A percentile compares a stretch with the other conserved stretches of the same genome.
These are phyloP conservation scores for Tachina lurida DNA, from an alignment of 2,888 invertebrate species.

Conservation along the genomic window DNA sequence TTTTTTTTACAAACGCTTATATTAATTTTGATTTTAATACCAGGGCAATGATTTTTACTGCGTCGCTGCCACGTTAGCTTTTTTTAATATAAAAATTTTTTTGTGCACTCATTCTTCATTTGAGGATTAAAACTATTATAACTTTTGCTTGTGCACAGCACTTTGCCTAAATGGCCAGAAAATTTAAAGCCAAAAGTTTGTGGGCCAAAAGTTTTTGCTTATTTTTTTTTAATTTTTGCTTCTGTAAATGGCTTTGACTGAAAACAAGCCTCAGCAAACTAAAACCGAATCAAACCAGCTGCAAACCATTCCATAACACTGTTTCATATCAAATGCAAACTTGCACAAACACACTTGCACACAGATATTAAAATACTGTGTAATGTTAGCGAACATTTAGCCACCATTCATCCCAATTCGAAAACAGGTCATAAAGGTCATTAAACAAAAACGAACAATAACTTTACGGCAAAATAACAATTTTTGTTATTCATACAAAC, in stretches of 20 bases:
- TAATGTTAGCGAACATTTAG: slow-evolving; percentile 32
- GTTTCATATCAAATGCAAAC: slow-evolving; percentile 40
- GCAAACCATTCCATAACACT: slow-evolving; percentile 35
- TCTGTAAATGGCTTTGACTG: slow-evolving; percentile 55
- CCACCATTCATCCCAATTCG: slow-evolving; percentile 59
- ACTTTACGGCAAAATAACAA: slow-evolving; percentile 60
- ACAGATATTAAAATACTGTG: background rate
- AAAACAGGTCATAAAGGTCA: slow-evolving; percentile 71
- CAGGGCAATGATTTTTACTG: slow-evolving; percentile 15
- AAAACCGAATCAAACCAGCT: slow-evolving; percentile 44
- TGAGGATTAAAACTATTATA: slow-evolving; percentile 69
- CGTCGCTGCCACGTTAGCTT: slow-evolving; percentile 1
- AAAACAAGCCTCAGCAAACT: slow-evolving; percentile 43
- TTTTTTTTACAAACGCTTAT: background rate
- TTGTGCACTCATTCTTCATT: slow-evolving; percentile 58
- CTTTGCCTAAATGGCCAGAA: slow-evolving; percentile 70
- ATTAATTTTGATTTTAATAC: slow-evolving; percentile 46
- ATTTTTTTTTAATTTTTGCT: slow-evolving; percentile 26
- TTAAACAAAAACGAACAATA: slow-evolving; percentile 69
- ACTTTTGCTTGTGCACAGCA: slow-evolving; percentile 65
- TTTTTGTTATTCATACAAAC: slow-evolving; percentile 52
- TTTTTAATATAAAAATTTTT: slow-evolving; percentile 44
- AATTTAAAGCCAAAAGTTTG: slow-evolving; percentile 70
- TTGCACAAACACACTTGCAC: background rate
- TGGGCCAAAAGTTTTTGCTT: slow-evolving; percentile 48